phyloP scores from a whole-genome alignment of 1,140 invertebrate species.

The Cheumatopsyche charites region DNA sequence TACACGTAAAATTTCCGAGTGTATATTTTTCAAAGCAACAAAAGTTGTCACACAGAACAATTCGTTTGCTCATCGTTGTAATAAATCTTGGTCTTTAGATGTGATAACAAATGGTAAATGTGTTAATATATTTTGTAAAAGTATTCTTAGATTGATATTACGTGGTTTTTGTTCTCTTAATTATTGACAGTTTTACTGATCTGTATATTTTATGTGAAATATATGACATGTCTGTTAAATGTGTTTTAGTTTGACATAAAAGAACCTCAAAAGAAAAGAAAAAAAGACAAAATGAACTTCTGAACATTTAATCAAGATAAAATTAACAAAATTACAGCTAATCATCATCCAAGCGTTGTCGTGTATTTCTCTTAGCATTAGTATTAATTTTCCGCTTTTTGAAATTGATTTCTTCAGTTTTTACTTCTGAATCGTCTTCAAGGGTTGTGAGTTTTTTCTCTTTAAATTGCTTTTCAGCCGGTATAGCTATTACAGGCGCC shows the following conservation, averaged over 20 bases:
- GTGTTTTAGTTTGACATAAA: conserved; percentile 35
- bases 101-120: conserved; percentile 45
- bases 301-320: no score
- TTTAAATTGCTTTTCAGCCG: conserved; percentile 64
- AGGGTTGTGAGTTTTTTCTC: conserved; percentile 67
- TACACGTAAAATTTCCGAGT: background rate
- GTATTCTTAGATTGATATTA: conserved; percentile 47
- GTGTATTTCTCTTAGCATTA: conserved; percentile 61
- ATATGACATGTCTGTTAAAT: conserved; percentile 46
- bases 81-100: conserved; percentile 40
- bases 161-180: conserved; percentile 42
- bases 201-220: conserved; percentile 49
- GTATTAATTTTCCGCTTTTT: conserved; percentile 70
- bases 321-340: conserved; percentile 42
- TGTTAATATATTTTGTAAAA: conserved; percentile 48
- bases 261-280: no score
- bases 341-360: conserved; percentile 66
- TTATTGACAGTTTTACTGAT: conserved; percentile 48
- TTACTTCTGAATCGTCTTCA: conserved; percentile 57
- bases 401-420: conserved; percentile 59
- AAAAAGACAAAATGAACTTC: no score
- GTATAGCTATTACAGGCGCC: conserved; percentile 53
- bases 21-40: background rate
- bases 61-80: conserved; percentile 39
- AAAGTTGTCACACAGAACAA: background rate